Percentiles rank a stretch among this genome's conserved stretches.
Evolutionary conservation across 2,797 vertebrate species (phyloP).

Genomic region (Sebastes iracundus): DNA sequence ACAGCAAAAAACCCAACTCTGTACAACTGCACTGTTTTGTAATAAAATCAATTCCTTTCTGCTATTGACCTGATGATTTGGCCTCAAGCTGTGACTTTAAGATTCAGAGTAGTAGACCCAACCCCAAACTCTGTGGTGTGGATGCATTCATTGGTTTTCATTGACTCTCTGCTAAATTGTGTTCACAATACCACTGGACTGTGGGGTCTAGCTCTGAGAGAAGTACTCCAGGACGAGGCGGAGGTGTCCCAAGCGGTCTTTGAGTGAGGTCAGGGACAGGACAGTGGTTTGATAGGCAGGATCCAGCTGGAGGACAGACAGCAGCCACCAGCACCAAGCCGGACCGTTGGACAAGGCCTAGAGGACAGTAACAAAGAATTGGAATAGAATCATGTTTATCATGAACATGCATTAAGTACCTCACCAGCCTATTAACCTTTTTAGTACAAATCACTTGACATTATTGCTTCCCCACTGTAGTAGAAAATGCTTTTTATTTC

Average conservation of each 20-base stretch:
- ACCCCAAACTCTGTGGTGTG: not conserved
- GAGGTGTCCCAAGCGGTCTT: slow-evolving; percentile 86
- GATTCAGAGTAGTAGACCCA: not conserved
- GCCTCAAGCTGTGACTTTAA: slow-evolving; percentile 14
- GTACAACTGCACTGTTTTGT: not conserved
- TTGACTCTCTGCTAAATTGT: not conserved
- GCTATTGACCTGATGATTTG: slow-evolving; percentile 13
- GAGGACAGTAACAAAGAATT: not conserved
- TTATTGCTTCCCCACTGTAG: not conserved
- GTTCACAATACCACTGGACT: not conserved
- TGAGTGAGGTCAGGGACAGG: slow-evolving; percentile 87
- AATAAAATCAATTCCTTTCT: slow-evolving; percentile 5
- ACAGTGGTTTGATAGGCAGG: slow-evolving; percentile 88
- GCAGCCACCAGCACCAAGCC: slow-evolving; percentile 93
- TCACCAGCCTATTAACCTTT: not conserved
- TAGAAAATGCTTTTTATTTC: not conserved
- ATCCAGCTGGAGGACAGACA: slow-evolving; percentile 90
- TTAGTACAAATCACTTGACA: not conserved
- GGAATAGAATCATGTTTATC: not conserved
- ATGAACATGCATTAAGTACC: not conserved
- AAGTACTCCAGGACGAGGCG: slow-evolving; percentile 86
- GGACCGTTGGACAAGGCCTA: slow-evolving; percentile 88
- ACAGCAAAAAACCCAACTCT: not conserved
- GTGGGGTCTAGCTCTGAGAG: slow-evolving; percentile 80
- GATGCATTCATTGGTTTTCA: slow-evolving; percentile 14